Conservation (phyloP, 2,797 vertebrate genomes). For the Cossypha heuglini region DNA sequence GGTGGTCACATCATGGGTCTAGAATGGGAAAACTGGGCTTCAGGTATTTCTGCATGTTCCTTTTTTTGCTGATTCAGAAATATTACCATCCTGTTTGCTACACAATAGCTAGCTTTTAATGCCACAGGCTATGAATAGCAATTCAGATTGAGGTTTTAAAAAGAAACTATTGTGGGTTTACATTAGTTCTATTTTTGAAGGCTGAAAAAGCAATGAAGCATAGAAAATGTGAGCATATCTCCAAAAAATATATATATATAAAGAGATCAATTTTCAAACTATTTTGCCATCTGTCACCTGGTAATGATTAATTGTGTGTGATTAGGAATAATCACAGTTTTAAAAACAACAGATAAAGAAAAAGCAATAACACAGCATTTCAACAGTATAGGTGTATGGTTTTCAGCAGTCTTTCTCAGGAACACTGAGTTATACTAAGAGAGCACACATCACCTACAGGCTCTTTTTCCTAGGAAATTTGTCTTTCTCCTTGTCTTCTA, state of each 20-base stretch:
- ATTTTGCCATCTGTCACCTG: neutral
- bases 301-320: neutral
- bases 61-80: neutral
- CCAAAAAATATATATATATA: neutral
- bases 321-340: neutral
- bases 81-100: neutral
- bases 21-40: neutral
- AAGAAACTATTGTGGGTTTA: neutral
- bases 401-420: neutral
- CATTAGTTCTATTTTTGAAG: neutral
- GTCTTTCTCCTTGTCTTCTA: constrained; percentile 28
- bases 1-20: neutral
- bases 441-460: neutral
- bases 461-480: neutral
- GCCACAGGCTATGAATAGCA: neutral
- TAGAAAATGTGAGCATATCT: neutral
- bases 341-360: neutral
- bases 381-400: neutral
- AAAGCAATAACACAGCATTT: neutral
- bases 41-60: neutral
- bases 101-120: neutral
- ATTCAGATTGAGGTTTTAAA: neutral
- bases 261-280: neutral
- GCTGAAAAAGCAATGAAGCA: neutral
- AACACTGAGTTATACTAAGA: neutral